phyloP scores from a whole-genome alignment of 2,888 invertebrate species.

The Epinotia brunnichana region DNA sequence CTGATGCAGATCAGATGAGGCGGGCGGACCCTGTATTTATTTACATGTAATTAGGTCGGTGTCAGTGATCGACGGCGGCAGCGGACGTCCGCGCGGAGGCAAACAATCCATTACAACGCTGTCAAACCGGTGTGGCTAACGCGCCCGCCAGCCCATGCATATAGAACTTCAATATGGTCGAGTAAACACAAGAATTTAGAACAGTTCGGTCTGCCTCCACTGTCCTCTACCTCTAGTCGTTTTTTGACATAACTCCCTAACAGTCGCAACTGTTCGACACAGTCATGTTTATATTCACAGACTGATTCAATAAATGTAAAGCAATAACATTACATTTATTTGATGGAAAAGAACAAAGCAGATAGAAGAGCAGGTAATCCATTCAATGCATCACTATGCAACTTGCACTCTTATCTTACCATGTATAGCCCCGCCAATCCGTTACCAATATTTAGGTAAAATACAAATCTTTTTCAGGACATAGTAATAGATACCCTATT shows the following conservation, averaged over 20 bases:
- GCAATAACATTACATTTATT: slow-evolving; percentile 49
- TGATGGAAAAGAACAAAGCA: slow-evolving; percentile 60
- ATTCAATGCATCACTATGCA: slow-evolving; percentile 80
- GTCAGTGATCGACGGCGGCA: slow-evolving; percentile 74
- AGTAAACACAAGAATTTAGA: slow-evolving; percentile 72
- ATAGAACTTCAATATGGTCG: slow-evolving; percentile 63
- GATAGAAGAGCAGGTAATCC: slow-evolving; percentile 71
- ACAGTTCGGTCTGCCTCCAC: slow-evolving; percentile 59
- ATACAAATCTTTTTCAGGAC: slow-evolving; percentile 68
- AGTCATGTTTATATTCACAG: slow-evolving; percentile 4
- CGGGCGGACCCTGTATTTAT: slow-evolving; percentile 68
- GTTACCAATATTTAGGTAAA: slow-evolving; percentile 82
- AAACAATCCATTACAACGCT: slow-evolving; percentile 77
- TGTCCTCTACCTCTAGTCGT: slow-evolving; percentile 63
- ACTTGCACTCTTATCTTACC: slow-evolving; percentile 75
- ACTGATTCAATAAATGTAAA: slow-evolving; percentile 44
- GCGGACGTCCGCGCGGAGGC: slow-evolving; percentile 70
- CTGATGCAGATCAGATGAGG: slow-evolving; percentile 56
- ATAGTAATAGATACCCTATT: slow-evolving; percentile 61
- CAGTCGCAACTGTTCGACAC: slow-evolving; percentile 2
- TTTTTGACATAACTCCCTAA: slow-evolving; percentile 55
- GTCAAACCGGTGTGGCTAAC: slow-evolving; percentile 59
- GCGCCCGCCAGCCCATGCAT: slow-evolving; percentile 58
- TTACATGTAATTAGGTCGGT: slow-evolving; percentile 80
- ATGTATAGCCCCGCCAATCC: slow-evolving; percentile 77